Conservation (phyloP, 1,140 invertebrate species). For the Drosophila dunni region DNA sequence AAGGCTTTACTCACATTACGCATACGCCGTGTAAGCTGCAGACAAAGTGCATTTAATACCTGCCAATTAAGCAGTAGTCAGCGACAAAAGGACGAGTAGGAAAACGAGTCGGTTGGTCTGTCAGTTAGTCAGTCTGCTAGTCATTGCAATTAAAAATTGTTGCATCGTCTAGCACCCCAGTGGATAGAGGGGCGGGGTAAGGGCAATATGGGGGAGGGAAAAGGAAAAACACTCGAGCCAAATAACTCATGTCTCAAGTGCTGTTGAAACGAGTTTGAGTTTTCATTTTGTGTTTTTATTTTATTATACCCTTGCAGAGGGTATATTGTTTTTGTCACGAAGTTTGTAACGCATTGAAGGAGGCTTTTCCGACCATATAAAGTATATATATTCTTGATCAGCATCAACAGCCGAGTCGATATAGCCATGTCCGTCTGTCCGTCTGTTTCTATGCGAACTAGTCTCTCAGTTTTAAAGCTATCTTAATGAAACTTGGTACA, state of each 20-base stretch:
- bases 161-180: neutral
- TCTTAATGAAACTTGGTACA: no score
- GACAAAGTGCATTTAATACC: constrained; percentile 42
- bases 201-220: no score
- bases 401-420: no score
- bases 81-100: constrained; percentile 34
- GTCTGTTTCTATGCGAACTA: no score
- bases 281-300: constrained; percentile 19
- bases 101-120: neutral
- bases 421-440: no score
- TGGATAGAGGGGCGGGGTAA: neutral
- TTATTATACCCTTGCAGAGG: no score
- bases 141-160: constrained; percentile 13
- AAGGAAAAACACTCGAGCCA: constrained; percentile 47
- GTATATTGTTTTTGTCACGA: no score
- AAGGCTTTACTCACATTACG: constrained; percentile 7
- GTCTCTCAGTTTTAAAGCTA: no score
- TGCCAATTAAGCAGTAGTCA: constrained; percentile 32
- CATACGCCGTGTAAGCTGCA: constrained; percentile 22
- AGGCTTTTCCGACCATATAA: no score
- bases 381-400: no score
- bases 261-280: constrained; percentile 61
- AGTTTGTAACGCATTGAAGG: no score
- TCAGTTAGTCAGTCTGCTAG: neutral
- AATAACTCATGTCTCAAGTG: constrained; percentile 67